Percentiles rank a stretch among this genome's conserved stretches.
phyloP scores from a whole-genome alignment of 1,140 invertebrate species.

The Eumaeus atala region DNA sequence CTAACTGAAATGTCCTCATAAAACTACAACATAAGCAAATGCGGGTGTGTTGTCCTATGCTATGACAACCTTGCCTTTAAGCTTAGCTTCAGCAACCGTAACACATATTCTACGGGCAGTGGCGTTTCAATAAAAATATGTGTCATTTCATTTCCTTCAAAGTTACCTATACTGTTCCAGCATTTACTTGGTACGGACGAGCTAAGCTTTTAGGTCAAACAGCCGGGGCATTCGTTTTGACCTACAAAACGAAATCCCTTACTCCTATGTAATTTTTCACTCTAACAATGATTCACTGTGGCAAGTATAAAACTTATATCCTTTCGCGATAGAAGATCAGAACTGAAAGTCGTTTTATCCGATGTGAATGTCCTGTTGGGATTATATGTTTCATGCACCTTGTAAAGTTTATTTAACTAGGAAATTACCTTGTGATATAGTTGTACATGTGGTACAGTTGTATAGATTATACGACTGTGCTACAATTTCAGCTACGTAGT shows the following conservation, averaged over 20 bases:
- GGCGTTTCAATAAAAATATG: constrained; percentile 3
- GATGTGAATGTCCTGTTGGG: background rate
- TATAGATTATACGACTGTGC: no score
- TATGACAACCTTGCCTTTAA: no score
- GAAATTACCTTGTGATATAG: no score
- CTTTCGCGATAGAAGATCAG: background rate
- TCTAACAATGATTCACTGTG: constrained; percentile 10
- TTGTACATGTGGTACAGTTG: no score
- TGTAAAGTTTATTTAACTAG: no score
- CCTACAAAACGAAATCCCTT: constrained; percentile 18
- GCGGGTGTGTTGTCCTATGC: no score
- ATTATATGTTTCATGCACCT: no score
- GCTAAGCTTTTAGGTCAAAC: constrained; percentile 19
- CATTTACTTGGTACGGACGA: constrained; percentile 14
- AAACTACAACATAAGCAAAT: no score
- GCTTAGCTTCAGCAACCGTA: no score
- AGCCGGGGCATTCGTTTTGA: constrained; percentile 15
- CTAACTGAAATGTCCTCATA: no score
- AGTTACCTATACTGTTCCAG: constrained; percentile 6
- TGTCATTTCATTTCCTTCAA: constrained; percentile 4
- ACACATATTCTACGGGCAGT: background rate
- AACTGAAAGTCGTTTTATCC: background rate
- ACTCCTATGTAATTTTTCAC: constrained; percentile 19
- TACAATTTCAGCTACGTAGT: no score
- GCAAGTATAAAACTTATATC: background rate